phyloP scores from a whole-genome alignment of 2,797 vertebrate species.

The Sebastes iracundus region DNA sequence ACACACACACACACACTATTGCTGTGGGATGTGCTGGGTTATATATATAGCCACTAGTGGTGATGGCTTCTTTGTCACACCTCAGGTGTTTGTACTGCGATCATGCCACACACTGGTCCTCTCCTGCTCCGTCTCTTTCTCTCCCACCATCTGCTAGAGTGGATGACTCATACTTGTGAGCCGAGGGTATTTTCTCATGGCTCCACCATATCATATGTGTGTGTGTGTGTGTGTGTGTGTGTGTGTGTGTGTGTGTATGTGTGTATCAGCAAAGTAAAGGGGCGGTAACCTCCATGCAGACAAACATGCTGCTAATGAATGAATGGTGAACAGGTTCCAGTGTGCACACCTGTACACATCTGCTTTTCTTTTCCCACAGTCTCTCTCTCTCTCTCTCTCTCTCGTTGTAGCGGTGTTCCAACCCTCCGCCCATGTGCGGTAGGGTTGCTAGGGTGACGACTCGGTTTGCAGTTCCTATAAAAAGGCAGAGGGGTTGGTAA shows the following conservation, averaged over 20 bases:
- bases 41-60: conserved; percentile 38
- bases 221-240: neutral
- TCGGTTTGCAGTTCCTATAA: conserved; percentile 66
- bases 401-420: neutral
- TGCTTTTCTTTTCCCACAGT: neutral
- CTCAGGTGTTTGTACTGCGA: conserved; percentile 44
- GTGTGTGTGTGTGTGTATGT: too few relatives aligned
- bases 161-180: conserved; percentile 48
- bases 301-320: neutral
- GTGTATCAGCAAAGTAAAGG: neutral
- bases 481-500: conserved; percentile 48
- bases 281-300: neutral
- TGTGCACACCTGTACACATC: neutral
- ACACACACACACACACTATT: neutral
- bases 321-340: neutral
- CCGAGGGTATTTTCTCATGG: conserved; percentile 50
- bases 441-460: conserved; percentile 72
- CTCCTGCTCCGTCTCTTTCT: conserved; percentile 26
- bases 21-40: conserved; percentile 1
- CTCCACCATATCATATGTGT: neutral
- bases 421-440: conserved; percentile 53
- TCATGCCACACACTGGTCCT: conserved; percentile 18
- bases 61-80: conserved; percentile 45
- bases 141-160: conserved; percentile 44
- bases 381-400: neutral